Evolutionary conservation across 2,797 vertebrate species (phyloP).

Genomic region (Xiphorhynchus erythropygius): DNA sequence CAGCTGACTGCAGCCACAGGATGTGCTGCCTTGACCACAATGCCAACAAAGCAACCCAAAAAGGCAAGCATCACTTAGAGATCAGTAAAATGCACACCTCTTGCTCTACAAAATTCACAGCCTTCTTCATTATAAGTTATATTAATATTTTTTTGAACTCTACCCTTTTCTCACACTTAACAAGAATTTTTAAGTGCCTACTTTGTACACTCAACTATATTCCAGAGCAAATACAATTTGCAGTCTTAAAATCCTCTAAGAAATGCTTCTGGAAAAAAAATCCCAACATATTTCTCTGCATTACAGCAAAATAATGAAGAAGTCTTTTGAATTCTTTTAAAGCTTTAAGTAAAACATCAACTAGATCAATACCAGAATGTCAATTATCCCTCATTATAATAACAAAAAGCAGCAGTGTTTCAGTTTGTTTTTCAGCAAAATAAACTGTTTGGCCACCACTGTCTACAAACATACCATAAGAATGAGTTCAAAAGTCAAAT

Average conservation of each 20-base stretch:
- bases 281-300: not conserved
- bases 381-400: constrained; percentile 51
- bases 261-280: not conserved
- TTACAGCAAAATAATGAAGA: constrained; percentile 2
- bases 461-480: constrained; percentile 56
- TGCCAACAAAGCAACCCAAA: not conserved
- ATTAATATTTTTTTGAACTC: not conserved
- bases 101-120: not conserved
- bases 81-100: not conserved
- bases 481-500: constrained; percentile 62
- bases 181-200: not conserved
- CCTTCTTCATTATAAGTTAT: not conserved
- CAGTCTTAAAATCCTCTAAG: constrained; percentile 9
- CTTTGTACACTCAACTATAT: not conserved
- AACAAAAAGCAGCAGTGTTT: constrained; percentile 55
- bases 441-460: constrained; percentile 14
- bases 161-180: not conserved
- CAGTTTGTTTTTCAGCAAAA: constrained; percentile 38
- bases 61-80: not conserved
- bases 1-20: constrained; percentile 14
- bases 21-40: not conserved
- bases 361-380: constrained; percentile 27
- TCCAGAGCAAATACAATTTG: not conserved
- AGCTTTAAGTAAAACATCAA: constrained; percentile 39
- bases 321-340: constrained; percentile 29